Percentiles rank a stretch among this genome's conserved stretches.
phyloP scores from a whole-genome alignment of 2,797 vertebrate genomes.

The Tokudaia tokunoshimensis region DNA sequence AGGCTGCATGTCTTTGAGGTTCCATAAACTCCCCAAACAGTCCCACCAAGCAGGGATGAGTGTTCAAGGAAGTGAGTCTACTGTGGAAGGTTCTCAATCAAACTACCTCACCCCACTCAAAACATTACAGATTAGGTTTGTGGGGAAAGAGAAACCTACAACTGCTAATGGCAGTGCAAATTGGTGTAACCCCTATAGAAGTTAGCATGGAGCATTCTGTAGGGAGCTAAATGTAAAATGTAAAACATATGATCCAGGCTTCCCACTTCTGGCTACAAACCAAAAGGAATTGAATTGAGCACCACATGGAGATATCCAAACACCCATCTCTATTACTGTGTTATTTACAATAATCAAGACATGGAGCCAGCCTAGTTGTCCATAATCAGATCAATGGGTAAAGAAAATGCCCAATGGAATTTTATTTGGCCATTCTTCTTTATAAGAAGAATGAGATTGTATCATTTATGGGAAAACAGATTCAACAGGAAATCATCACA shows the following conservation, averaged over 20 bases:
- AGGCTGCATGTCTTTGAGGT: background rate
- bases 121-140: background rate
- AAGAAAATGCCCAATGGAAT: background rate
- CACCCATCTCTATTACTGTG: background rate
- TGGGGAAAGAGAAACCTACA: background rate
- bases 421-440: background rate
- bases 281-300: background rate
- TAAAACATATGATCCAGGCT: background rate
- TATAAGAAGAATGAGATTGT: background rate
- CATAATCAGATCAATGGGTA: background rate
- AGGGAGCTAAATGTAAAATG: background rate
- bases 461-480: background rate
- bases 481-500: background rate
- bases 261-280: background rate
- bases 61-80: background rate
- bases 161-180: background rate
- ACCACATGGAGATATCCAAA: background rate
- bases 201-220: background rate
- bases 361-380: background rate
- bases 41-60: background rate
- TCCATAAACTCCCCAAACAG: background rate
- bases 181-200: background rate
- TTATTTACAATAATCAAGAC: background rate
- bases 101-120: background rate
- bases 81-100: background rate